These are phyloP conservation scores for Paradoxurus hermaphroditus DNA, from an alignment of 2,113 vertebrate species.

Conservation along the genomic window DNA sequence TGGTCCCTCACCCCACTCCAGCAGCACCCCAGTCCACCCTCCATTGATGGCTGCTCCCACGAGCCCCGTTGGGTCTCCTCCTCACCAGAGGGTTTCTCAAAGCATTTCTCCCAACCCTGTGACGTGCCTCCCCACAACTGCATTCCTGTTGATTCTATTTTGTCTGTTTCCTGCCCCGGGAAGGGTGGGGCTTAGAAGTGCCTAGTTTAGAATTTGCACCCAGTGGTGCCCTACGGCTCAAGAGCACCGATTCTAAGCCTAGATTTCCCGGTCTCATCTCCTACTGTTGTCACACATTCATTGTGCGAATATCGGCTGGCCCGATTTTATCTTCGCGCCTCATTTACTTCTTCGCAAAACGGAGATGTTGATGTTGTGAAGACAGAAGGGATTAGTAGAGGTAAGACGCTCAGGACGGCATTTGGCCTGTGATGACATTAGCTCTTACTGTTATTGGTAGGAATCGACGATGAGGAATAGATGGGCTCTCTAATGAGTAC, in stretches of 20 bases:
- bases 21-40: too few species aligned
- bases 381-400: neutral
- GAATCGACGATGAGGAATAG: neutral
- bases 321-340: neutral
- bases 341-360: neutral
- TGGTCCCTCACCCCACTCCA: neutral
- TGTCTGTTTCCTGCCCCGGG: neutral
- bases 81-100: neutral
- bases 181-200: neutral
- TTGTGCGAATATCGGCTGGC: neutral
- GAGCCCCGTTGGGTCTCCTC: neutral
- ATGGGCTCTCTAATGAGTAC: neutral
- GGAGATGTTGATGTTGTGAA: neutral
- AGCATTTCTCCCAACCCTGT: neutral
- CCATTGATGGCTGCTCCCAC: neutral
- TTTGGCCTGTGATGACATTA: neutral
- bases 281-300: neutral
- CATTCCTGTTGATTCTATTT: neutral
- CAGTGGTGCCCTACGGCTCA: neutral
- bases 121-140: accelerated
- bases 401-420: neutral
- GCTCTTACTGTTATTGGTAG: neutral
- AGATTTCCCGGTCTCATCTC: neutral
- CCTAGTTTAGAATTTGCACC: accelerated
- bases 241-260: neutral